phyloP scores from a whole-genome alignment of 2,888 invertebrate genomes.

The Tortrix viridana region DNA sequence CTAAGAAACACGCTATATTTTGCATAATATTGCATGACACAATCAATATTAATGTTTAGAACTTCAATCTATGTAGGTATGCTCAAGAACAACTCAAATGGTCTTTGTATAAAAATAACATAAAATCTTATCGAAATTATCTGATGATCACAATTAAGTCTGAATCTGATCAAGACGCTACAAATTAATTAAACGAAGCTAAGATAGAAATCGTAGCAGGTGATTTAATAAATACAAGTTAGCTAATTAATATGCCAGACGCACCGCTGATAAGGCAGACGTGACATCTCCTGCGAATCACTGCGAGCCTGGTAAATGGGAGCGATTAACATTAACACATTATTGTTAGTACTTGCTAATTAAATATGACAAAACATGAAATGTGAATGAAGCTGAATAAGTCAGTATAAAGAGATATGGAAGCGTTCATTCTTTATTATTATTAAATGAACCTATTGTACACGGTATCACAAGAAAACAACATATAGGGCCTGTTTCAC shows the following conservation, averaged over 20 bases:
- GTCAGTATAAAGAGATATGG: too few relatives aligned
- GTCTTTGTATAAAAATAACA: not conserved
- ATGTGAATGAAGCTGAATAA: too few relatives aligned
- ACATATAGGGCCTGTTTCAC: too few relatives aligned
- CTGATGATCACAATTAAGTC: conserved; percentile 51
- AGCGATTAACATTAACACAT: conserved; percentile 60
- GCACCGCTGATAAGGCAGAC: conserved; percentile 67
- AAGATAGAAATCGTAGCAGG: conserved; percentile 78
- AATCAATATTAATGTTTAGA: not conserved
- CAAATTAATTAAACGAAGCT: conserved; percentile 73
- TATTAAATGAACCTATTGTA: too few relatives aligned
- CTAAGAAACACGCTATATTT: not conserved
- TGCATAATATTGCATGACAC: too few relatives aligned
- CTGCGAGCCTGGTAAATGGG: conserved; percentile 59
- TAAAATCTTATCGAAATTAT: conserved; percentile 38
- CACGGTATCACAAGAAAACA: too few relatives aligned
- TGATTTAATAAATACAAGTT: conserved; percentile 81
- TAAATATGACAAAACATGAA: too few relatives aligned
- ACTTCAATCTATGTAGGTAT: too few relatives aligned
- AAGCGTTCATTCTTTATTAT: too few relatives aligned
- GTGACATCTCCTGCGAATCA: conserved; percentile 68
- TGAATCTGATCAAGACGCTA: conserved; percentile 56
- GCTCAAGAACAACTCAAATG: too few relatives aligned
- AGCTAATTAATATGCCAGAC: conserved; percentile 78
- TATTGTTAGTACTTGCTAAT: not conserved